Evolutionary conservation across 1,140 invertebrate species (phyloP).

Genomic region (Parasteatoda tepidariorum): DNA sequence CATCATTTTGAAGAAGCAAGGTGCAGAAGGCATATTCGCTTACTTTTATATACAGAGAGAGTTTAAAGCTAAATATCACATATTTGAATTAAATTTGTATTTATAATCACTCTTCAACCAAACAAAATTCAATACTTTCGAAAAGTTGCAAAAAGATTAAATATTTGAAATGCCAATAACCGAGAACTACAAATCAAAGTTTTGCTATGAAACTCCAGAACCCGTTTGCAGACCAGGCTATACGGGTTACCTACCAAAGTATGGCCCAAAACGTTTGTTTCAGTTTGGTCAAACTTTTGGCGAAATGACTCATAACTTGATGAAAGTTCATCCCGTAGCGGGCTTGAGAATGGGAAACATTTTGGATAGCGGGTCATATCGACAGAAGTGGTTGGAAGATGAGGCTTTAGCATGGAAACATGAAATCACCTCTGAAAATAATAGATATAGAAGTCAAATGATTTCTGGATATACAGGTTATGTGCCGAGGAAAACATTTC

Average conservation of each 20-base stretch:
- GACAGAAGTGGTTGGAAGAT: neutral
- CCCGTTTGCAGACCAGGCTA: constrained; percentile 31
- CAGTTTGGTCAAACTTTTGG: constrained; percentile 30
- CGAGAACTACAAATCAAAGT: constrained; percentile 3
- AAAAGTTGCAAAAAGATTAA: too few species aligned
- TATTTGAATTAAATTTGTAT: too few species aligned
- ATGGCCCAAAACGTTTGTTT: constrained; percentile 14
- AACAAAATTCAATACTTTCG: too few species aligned
- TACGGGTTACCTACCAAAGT: constrained; percentile 30
- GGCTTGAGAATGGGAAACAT: constrained; percentile 25
- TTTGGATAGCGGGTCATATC: neutral
- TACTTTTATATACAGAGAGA: too few species aligned
- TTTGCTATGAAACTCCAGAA: constrained; percentile 37
- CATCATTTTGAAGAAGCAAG: too few species aligned
- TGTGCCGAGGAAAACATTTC: constrained; percentile 16
- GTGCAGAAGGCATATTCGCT: too few species aligned
- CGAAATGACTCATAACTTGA: constrained; percentile 15
- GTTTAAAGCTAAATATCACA: too few species aligned
- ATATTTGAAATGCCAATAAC: constrained; percentile 5
- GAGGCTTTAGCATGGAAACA: constrained; percentile 18
- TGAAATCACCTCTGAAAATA: constrained; percentile 6
- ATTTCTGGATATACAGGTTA: constrained; percentile 32
- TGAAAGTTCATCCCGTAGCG: constrained; percentile 17
- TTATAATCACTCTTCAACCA: too few species aligned
- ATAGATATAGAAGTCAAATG: constrained; percentile 9